Evolutionary conservation across 2,113 vertebrate species (phyloP), one percentile per base, ranked within the genome.

Genomic region (Gymnocephalus cernua): DNA sequence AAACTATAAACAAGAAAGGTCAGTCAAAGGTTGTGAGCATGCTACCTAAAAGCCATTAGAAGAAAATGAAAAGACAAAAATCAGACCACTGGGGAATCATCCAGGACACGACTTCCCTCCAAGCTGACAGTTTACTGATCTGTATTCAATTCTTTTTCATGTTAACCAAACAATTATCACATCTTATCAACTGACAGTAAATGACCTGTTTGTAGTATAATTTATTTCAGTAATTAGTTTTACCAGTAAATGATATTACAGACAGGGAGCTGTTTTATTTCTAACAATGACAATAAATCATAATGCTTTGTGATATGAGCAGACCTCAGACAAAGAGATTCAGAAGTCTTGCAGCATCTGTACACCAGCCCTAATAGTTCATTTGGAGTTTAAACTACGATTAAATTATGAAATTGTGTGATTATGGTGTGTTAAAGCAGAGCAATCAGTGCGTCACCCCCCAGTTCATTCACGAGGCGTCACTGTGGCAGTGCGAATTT

Each of bases 351-450:
- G 87, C 88, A 93, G 90, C 86, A 91, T 90, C 85, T 82, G 71
- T 90, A 82, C 79, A 86, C 85, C 90, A 92, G 92, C 91, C 89
- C 93, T 92, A 91, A 83, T 75, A 76, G 68, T 82, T 87, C 45
- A 77, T 77, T 75, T 88, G 85, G 53, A 84, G 75, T 58, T 80
- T 27, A 57, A 80, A 84, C 38, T 63, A 77, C 1, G 25, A 77
- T 53, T 50, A 79, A 85, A 84, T n/a, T 66, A 76, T 73, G 58
- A 62, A 47, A 50, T 70, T 27, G 48, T 27, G 73, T 77, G 75
- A 80, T 53, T 41, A 62, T 12, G 35, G 56, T 62, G 84, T 47
- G 74, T 73, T 73, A 53, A 25, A 69, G 82, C 75, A n/a, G 19
- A 77, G 62, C 47, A 16, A 68, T 65, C 58, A n/a, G 59, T 51